Conservation (phyloP, 2,113 vertebrate genomes). For the Callionymus lyra region DNA sequence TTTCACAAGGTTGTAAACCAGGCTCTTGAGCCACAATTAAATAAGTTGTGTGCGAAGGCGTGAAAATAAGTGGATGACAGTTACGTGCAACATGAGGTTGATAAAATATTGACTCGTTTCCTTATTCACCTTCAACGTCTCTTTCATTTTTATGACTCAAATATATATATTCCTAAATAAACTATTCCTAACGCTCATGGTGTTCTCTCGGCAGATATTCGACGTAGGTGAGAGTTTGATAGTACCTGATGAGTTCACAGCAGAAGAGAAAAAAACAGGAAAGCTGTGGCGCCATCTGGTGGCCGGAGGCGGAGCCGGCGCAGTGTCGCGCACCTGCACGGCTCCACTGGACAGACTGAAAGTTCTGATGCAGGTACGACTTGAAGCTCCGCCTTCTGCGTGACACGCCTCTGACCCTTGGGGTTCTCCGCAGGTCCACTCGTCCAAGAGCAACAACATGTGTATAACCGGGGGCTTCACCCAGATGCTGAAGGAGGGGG, state of each 20-base stretch:
- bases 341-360: slow-evolving; percentile 91
- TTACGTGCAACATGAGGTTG: too few species aligned
- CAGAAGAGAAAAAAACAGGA: slow-evolving; percentile 86
- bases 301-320: slow-evolving; percentile 89
- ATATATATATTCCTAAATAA: too few species aligned
- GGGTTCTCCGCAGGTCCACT: slow-evolving; percentile 75
- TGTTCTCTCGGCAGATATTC: slow-evolving; percentile 74
- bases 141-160: too few species aligned
- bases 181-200: not conserved
- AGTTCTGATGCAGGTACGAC: slow-evolving; percentile 90
- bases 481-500: slow-evolving; percentile 89
- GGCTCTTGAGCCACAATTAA: too few species aligned
- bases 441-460: slow-evolving; percentile 87
- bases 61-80: too few species aligned
- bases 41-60: too few species aligned
- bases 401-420: not conserved
- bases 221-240: slow-evolving; percentile 91
- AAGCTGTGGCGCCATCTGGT: slow-evolving; percentile 97
- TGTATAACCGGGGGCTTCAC: slow-evolving; percentile 79
- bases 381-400: not conserved
- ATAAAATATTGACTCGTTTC: too few species aligned
- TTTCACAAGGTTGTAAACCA: too few species aligned
- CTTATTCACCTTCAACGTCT: too few species aligned
- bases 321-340: slow-evolving; percentile 87
- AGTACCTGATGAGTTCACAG: slow-evolving; percentile 92